A percentile compares a stretch with the other conserved stretches of the same genome.
phyloP scores from a whole-genome alignment of 2,888 invertebrate species.

The Lycophotia porphyrea region DNA sequence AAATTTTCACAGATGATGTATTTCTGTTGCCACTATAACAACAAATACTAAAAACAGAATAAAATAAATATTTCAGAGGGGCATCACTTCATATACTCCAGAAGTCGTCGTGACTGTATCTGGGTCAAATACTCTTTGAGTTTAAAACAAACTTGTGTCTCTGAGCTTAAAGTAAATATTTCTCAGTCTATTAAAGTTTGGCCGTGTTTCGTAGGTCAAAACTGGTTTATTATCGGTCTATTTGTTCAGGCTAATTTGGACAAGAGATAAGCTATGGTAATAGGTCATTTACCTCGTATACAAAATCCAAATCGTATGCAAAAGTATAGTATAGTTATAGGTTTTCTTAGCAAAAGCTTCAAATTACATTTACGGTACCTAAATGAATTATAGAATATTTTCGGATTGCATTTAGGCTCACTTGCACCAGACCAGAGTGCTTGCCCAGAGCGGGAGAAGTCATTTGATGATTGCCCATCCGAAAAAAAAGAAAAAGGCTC shows the following conservation, averaged over 20 bases:
- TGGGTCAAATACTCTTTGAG: background rate
- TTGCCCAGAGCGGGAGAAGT: too few species aligned
- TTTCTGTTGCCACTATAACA: too few species aligned
- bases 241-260: slow-evolving; percentile 55
- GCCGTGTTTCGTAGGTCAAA: slow-evolving; percentile 16
- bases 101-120: background rate
- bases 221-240: slow-evolving; percentile 53
- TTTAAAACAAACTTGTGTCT: background rate
- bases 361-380: background rate
- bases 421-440: too few species aligned
- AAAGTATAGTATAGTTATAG: background rate
- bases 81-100: background rate
- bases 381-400: background rate
- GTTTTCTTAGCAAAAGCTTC: background rate
- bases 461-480: too few species aligned
- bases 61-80: too few species aligned
- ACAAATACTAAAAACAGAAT: too few species aligned
- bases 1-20: too few species aligned
- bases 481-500: too few species aligned
- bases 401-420: background rate
- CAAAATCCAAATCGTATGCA: slow-evolving; percentile 2
- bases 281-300: slow-evolving; percentile 39
- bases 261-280: slow-evolving; percentile 51
- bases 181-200: slow-evolving; percentile 16
- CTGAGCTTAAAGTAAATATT: background rate